Evolutionary conservation across 2,888 invertebrate genomes (phyloP), one percentile per base, ranked within the genome.

Genomic region (Tinea semifulvella): DNA sequence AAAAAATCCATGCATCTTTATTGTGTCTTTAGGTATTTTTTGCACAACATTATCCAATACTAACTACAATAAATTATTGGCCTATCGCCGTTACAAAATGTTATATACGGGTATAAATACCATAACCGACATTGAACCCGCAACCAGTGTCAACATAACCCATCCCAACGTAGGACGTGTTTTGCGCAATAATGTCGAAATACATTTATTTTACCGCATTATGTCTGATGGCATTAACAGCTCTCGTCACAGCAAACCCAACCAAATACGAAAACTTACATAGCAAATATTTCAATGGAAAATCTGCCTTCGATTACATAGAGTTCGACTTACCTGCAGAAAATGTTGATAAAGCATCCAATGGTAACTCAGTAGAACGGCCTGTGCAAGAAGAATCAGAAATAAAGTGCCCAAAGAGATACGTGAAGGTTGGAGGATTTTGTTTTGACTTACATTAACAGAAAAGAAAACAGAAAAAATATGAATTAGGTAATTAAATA

Each of bases 321-420:
- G 5, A 5, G 10, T 8, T 4, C 16, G 18, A 2, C 7, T 14
- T 16, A 18, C 36, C 36, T 2, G 18, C 3, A 36, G 36, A 36
- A 36, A 18, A 14, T 35, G 18, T n/a, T 18, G 36, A 36, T 36
- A 36, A 3, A 3, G 18, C 36, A 18, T 11, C 14, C 8, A 10
- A 36, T 17, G 36, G 18, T 18, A 14, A 31, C 2, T 31, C 14
- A 11, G 11, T 14, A 8, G 18, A 36, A 36, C 5, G 25, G 25
- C 8, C 8, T 6, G 4, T 31, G 31, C 4, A n/a, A 11, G 13
- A 11, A n/a, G 11, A 31, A 11, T 10, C 11, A 11, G 5, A 7
- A n/a, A 31, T n/a, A 31, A 7, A n/a, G 13, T 40, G 40, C 22
- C 40, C 40, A 2, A 40, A 22, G 11, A 22, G 40, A 3, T 40